Evolutionary conservation across 1,140 invertebrate species (phyloP), one percentile per base, ranked within the genome.

Genomic region (Euura lappo): DNA sequence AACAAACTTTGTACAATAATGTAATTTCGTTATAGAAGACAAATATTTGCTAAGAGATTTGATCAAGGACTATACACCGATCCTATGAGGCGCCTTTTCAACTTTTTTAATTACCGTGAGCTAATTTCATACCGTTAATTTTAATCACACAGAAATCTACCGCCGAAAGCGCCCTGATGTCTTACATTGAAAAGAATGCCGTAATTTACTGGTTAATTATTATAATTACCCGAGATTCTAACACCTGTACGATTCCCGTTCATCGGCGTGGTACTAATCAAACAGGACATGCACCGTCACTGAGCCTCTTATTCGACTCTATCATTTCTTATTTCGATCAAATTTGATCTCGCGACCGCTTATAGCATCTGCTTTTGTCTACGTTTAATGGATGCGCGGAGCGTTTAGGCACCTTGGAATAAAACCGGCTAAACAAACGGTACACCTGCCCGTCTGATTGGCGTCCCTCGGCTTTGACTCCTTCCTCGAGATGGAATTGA

Each of bases 141-240:
- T 28, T 28, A 28, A 28, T 28, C 28, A 28, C 1, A 28, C 28
- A 1, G 28, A 28, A 28, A 28, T 28, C 28, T 28, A 28, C 28
- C 28, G 28, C 28, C 28, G 28, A 28, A 28, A 28, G 28, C 28
- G 28, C 28, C 28, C 28, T 28, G 28, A 28, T 28, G 28, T 28
- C 28, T 1, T 28, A 60, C 51, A 60, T 8, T 60, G 6, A 60
- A 6, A 60, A n/a, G 51, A 60, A 60, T n/a, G 8, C 51, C 51
- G 51, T 60, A 8, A n/a, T 60, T 60, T n/a, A n/a, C 51, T n/a
- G 13, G 51, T 8, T 60, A 60, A n/a, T 60, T 11, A 60, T 60
- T 60, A 60, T 60, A 60, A 60, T n/a, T 60, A 60, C 51, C 13
- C 51, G 51, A n/a, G 51, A 60, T 60, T n/a, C 51, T 60, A 60